Base-by-base conservation (phyloP, 2,888 invertebrate genomes). In the Aradus depressus region DNA sequence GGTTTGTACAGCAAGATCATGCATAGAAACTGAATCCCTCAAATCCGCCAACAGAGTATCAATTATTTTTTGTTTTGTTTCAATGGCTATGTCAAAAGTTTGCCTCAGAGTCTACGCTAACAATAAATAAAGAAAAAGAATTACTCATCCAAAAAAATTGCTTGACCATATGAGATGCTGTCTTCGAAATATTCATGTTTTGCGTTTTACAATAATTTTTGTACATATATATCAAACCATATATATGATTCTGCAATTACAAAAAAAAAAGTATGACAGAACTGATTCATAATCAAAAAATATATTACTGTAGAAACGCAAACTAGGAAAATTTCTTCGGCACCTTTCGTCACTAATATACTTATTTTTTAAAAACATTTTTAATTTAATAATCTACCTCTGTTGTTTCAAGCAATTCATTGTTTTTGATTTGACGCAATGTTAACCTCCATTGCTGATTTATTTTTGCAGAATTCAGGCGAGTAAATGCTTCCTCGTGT, bases 391-490 rank as follows among this genome's bases (percentile, higher is more conserved):
- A 10, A 1, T n/a, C 4, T 50, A 80, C 81, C 68, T 74, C 72
- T 37, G 86, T 76, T 58, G 84, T 79, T 28, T 77, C 69, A 32
- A 77, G 74, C 69, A 87, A 73, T 63, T 86, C 82, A 53, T 79
- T 77, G 62, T 82, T 81, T 70, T 88, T 89, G 44, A 81, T 74
- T 64, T 76, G 77, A 0, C 89, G 75, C 49, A 89, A 68, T 53
- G 84, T 76, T 55, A 77, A 81, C 41, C 88, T 77, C 88, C 88
- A 89, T 66, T 82, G 79, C 67, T 86, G 85, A 64, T 88, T 87
- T 47, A 89, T 80, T 70, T 89, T 89, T 0, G 88, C 85, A 55
- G 80, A 75, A 65, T 89, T 89, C 44, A 84, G 70, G 43, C 86
- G 77, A 2, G 82, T 76, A 66, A 81, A 87, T 0, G 77, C 77